Evolutionary conservation across 92 coral and sea anemone genomes (phyloP), one percentile per base, ranked within the genome.

Genomic region (Plumapathes pennacea): DNA sequence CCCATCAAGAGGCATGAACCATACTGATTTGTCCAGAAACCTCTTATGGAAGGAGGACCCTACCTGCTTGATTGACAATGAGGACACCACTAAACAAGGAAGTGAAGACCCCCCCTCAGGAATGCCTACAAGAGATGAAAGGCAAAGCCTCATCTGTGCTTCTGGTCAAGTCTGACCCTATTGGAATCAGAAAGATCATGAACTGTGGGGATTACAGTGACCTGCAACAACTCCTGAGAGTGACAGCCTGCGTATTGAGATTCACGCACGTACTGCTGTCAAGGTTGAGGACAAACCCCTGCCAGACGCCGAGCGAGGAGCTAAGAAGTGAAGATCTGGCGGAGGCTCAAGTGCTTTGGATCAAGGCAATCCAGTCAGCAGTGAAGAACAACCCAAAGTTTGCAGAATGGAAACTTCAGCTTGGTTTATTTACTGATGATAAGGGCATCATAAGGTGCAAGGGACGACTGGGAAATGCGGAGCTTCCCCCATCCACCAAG

Each of bases 41-140:
- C 43, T 47, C 5, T 49, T 85, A 6, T 80, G 87, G 83, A 64
- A 54, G 74, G 45, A 70, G 6, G 84, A 80, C 1, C 87, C 77
- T 7, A 36, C 46, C 22, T 80, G 78, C 61, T 51, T 85, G 43
- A 46, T 10, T 11, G 38, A 32, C 3, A 15, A 72, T 30, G 71
- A 20, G 26, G 70, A 60, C 28, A 8, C 38, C 29, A n/a, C n/a
- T n/a, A n/a, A n/a, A n/a, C n/a, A n/a, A n/a, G 51, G 55, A 49
- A 47, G 44, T 36, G 83, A 60, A 26, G 59, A 50, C 26, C 38
- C 45, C 47, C 18, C 59, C 68, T 2, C 25, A 33, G 19, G 66
- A 72, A 47, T 68, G 62, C 37, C 17, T 72, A 41, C 36, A 33
- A 50, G 67, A 80, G 20, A 62, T 24, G 54, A 58, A 50, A 60